Base-by-base conservation (phyloP, 2,797 vertebrate species). In the Amazonetta brasiliensis region DNA sequence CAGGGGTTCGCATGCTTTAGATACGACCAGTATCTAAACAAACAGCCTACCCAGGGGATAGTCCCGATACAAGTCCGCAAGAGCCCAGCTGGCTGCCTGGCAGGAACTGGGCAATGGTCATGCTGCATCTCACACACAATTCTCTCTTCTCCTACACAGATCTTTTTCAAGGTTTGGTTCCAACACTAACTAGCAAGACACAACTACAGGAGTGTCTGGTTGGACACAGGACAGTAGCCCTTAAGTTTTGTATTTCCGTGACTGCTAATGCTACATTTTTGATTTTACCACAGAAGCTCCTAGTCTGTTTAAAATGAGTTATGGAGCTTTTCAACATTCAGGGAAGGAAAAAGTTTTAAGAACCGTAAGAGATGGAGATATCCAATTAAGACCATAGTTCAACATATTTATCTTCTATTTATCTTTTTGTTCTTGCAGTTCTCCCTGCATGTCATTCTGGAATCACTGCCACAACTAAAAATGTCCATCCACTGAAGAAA, bases 141-240 rank as follows among this genome's bases (percentile, higher is more conserved):
- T 12, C 4, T 21, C 31, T 62, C 7, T 48, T 26, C 55, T 41
- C 28, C 2, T 5, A 54, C 22, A 39, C 6, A 56, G 6, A 48
- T 16, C 46, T 69, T 31, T 43, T 46, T 56, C 35, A 56, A 54
- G 46, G 23, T 33, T 4, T 5, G 9, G 58, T n/a, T 28, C 16
- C 48, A 9, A 0, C 0, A 28, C 1, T 67, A 12, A 28, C 1
- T 67, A 12, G 68, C 28, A 12, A n/a, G 89, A 74, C 52, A 71
- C 18, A 2, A 59, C 41, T 21, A 22, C 1, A 1, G 41, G 16
- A 74, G 22, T 0, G 28, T 2, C 60, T 33, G 71, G 1, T 43
- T 28, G 25, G 68, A 55, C 52, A 52, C 46, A 44, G 2, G 6
- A 7, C 1, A 22, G 46, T 7, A 73, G 55, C 26, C 17, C 22